Evolutionary conservation across 2,113 vertebrate species (phyloP).

Genomic region (Clarias magur): DNA sequence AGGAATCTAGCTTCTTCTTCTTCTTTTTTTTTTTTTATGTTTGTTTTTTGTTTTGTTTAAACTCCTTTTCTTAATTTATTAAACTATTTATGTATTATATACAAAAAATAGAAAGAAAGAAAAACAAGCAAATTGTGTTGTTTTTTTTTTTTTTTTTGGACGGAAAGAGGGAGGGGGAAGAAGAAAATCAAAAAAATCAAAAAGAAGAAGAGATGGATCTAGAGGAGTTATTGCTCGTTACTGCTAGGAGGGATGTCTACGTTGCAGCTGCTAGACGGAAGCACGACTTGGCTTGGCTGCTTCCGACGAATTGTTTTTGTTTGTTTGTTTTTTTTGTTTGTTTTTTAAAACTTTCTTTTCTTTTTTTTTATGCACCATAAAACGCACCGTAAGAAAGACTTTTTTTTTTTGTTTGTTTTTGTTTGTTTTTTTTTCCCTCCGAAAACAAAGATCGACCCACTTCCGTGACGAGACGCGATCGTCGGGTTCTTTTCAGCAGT

Average conservation of each 20-base stretch:
- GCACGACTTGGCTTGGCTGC: neutral
- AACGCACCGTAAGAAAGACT: constrained; percentile 44
- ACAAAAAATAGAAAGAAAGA: constrained; percentile 63
- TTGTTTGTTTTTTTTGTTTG: neutral
- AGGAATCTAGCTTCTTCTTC: constrained; percentile 59
- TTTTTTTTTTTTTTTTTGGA: constrained; percentile 55
- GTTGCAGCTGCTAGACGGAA: constrained; percentile 30
- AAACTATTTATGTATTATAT: constrained; percentile 67
- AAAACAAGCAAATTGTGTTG: constrained; percentile 59
- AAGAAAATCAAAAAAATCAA: constrained; percentile 25
- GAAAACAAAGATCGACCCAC: constrained; percentile 30
- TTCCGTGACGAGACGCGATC: constrained; percentile 41
- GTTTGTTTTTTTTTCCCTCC: neutral
- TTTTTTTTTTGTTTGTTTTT: too few species aligned
- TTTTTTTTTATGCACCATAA: constrained; percentile 29
- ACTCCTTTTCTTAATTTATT: constrained; percentile 62
- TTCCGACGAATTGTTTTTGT: neutral
- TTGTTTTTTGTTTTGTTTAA: constrained; percentile 36
- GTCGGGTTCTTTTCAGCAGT: constrained; percentile 42
- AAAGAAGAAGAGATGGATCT: constrained; percentile 47
- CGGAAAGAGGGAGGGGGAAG: constrained; percentile 46
- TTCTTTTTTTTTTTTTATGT: constrained; percentile 34
- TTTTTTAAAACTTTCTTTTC: neutral
- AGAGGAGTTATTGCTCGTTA: constrained; percentile 77
- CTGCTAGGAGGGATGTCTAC: constrained; percentile 67